These are phyloP conservation scores for Mungos mungo DNA, from an alignment of 2,113 vertebrate genomes.

Conservation along the genomic window DNA sequence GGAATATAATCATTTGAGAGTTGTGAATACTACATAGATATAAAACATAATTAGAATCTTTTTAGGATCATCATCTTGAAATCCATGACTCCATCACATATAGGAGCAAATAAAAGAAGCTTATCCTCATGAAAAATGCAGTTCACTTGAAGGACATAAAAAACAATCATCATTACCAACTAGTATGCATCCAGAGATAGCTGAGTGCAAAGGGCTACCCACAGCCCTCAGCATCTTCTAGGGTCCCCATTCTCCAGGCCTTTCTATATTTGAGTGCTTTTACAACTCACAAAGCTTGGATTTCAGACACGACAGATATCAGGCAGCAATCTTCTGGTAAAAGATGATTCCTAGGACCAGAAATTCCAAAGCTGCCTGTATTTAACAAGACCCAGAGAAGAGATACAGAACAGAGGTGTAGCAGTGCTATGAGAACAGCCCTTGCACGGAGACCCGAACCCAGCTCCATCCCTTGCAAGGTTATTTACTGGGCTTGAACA, in stretches of 20 bases:
- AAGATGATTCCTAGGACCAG: neutral
- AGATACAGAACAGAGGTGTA: neutral
- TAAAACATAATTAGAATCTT: slow-evolving; percentile 7
- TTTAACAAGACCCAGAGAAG: neutral
- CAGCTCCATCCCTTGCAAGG: neutral
- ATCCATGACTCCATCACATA: neutral
- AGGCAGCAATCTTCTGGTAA: neutral
- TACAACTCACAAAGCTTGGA: neutral
- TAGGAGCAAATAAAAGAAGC: neutral
- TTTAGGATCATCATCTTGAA: slow-evolving; percentile 8
- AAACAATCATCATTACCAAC: neutral
- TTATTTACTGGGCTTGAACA: neutral
- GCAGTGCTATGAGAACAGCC: neutral
- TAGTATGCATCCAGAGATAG: neutral
- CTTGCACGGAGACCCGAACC: neutral
- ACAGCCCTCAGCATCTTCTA: neutral
- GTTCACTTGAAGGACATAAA: neutral
- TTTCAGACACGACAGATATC: neutral
- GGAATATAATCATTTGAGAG: neutral
- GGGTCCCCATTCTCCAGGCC: neutral
- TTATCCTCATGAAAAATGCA: neutral
- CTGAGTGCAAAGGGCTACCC: neutral
- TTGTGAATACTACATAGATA: neutral
- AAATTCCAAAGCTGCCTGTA: neutral
- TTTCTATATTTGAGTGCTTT: neutral